These are phyloP conservation scores for Polydrusus tereticollis DNA, from an alignment of 2,888 invertebrate genomes.

Conservation along the genomic window DNA sequence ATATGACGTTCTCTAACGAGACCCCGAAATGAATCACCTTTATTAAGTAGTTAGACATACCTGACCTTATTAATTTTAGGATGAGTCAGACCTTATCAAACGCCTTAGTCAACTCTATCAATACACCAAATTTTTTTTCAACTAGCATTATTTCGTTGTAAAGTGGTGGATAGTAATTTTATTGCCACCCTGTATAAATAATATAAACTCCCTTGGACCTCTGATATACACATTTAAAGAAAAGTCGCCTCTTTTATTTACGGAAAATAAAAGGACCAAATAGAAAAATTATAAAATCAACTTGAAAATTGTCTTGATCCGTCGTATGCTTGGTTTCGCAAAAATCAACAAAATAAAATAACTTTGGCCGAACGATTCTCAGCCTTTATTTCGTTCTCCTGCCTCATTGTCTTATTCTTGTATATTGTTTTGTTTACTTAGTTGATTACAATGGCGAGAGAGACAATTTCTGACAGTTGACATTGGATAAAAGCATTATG, in stretches of 20 bases:
- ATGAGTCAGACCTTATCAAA: too few species aligned
- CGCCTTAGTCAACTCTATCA: too few species aligned
- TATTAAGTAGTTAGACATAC: too few species aligned
- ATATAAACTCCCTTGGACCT: too few species aligned
- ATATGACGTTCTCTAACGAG: too few species aligned
- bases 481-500: conserved; percentile 7
- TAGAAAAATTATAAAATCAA: neutral
- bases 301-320: neutral
- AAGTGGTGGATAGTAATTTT: too few species aligned
- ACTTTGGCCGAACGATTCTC: conserved; percentile 3
- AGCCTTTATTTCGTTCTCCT: neutral
- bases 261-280: neutral
- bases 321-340: neutral
- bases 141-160: too few species aligned
- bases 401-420: conserved; percentile 6
- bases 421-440: conserved; percentile 22
- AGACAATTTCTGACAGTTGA: conserved; percentile 16
- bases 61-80: too few species aligned
- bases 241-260: neutral
- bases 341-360: conserved; percentile 3
- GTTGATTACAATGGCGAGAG: conserved; percentile 21
- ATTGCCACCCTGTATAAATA: too few species aligned
- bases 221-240: too few species aligned
- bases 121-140: too few species aligned
- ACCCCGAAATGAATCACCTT: too few species aligned